A percentile compares a stretch with the other conserved stretches of the same genome.
Conservation (phyloP, 1,140 invertebrate genomes). For the Neodiprion fabricii region DNA sequence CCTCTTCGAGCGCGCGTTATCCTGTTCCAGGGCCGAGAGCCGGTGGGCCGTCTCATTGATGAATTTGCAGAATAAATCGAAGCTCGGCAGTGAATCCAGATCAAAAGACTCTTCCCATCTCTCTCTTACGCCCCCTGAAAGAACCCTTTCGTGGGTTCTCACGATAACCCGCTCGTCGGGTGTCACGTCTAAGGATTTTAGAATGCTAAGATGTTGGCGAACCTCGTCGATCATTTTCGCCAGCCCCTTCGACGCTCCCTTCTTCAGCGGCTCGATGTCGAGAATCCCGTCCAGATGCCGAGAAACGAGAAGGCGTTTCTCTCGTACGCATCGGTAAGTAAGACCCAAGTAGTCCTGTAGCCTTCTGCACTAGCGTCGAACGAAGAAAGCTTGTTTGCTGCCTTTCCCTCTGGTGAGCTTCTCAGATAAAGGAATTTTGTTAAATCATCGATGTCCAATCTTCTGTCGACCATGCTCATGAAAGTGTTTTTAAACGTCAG, state of each 20-base stretch:
- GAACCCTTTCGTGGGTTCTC: background rate
- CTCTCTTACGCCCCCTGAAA: constrained; percentile 8
- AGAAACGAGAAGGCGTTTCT: constrained; percentile 10
- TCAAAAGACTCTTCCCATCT: constrained; percentile 20
- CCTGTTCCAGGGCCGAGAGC: constrained; percentile 11
- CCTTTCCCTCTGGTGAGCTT: constrained; percentile 7
- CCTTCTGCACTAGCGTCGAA: constrained; percentile 8
- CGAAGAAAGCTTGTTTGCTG: constrained; percentile 5
- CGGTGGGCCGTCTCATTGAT: constrained; percentile 15
- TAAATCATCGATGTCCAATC: constrained; percentile 8
- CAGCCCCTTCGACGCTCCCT: constrained; percentile 5
- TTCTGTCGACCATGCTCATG: constrained; percentile 14
- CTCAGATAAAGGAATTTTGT: constrained; percentile 7
- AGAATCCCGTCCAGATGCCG: constrained; percentile 12
- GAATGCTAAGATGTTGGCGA: constrained; percentile 11
- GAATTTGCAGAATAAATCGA: constrained; percentile 18
- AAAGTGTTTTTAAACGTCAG: constrained; percentile 11
- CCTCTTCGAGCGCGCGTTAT: background rate
- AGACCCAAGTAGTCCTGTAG: constrained; percentile 8
- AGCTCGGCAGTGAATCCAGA: constrained; percentile 19
- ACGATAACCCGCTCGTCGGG: constrained; percentile 7
- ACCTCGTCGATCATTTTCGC: constrained; percentile 13
- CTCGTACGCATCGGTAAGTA: constrained; percentile 19
- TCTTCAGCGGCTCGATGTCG: constrained; percentile 1
- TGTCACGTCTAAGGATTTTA: background rate